Base-by-base conservation (phyloP, 2,113 vertebrate genomes). In the Haemorhous mexicanus region DNA sequence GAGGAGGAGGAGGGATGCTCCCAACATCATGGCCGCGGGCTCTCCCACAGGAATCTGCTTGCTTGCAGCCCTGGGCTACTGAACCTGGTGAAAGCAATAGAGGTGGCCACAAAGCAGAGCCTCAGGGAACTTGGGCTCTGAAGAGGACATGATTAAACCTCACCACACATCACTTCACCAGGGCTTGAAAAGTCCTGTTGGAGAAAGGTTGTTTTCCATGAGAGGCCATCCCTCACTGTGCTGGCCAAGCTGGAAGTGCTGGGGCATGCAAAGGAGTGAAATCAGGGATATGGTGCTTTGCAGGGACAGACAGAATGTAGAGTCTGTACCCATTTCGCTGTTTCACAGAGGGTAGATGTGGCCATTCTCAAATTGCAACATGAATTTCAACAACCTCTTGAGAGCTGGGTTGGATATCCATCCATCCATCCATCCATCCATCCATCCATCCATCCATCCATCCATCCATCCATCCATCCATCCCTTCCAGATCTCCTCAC, bases 301-400 rank as follows among this genome's bases (percentile, higher is more conserved):
- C 19, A 47, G 47, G 30, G 44, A 49, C 14, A 19, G 46, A 35
- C 46, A 67, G 78, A 62, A 74, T 0, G 0, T 16, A 6, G 35
- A 20, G 39, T 14, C 30, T 5, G 0, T 52, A 26, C 23, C 0
- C 7, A 7, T 8, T 13, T 7, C 0, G 0, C 10, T 22, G 23
- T 50, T 72, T 52, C 62, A 72, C 30, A 44, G 63, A 33, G 39
- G 35, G 27, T 23, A 53, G 24, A 52, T 37, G 27, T 37, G 32
- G 10, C 59, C 19, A 3, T 86, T 83, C 37, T 53, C 47, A 88
- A 76, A 50, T 1, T 12, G 19, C 46, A 68, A 5, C 0, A 1
- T 53, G 44, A 64, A 73, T 73, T 63, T 70, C 35, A 0, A 1
- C 20, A 12, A 20, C 28, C 44, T 37, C 37, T 76, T n/a, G 14